Conservation (phyloP, 2,888 invertebrate genomes). For the Elysia crispata region DNA sequence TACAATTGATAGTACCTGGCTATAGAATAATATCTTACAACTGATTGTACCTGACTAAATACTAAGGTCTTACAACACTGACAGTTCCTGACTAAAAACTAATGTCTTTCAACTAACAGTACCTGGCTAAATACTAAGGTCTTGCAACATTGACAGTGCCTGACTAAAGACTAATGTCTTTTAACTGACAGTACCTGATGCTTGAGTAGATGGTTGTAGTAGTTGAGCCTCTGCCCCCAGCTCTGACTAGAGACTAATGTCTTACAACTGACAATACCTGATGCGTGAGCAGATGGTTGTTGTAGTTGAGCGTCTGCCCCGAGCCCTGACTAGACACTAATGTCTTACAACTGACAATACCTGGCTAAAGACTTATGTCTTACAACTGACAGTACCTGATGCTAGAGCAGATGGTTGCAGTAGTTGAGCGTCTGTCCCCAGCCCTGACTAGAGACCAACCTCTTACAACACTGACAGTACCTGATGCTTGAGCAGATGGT, state of each 20-base stretch:
- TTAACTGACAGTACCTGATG: slow-evolving; percentile 57
- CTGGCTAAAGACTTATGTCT: slow-evolving; percentile 65
- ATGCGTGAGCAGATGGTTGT: no score
- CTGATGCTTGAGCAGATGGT: slow-evolving; percentile 65
- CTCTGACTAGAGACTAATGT: slow-evolving; percentile 69
- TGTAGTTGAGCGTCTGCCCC: no score
- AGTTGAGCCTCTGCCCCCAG: slow-evolving; percentile 74
- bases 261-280: no score
- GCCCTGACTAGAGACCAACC: slow-evolving; percentile 69
- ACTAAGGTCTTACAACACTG: no score
- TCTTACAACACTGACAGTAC: slow-evolving; percentile 59
- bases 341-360: no score
- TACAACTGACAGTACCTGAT: slow-evolving; percentile 58
- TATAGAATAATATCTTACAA: no score
- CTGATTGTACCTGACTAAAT: no score
- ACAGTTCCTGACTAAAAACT: no score
- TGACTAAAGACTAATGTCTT: slow-evolving; percentile 67
- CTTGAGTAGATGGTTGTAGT: slow-evolving; percentile 72
- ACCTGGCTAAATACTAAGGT: slow-evolving; percentile 62
- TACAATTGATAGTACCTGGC: no score
- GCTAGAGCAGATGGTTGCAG: slow-evolving; percentile 70
- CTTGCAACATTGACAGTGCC: slow-evolving; percentile 75
- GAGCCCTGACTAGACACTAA: no score
- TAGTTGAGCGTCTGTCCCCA: slow-evolving; percentile 75
- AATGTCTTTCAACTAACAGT: slow-evolving; percentile 62